phyloP scores from a whole-genome alignment of 2,888 invertebrate species.

The Lithophane semibrunnea region DNA sequence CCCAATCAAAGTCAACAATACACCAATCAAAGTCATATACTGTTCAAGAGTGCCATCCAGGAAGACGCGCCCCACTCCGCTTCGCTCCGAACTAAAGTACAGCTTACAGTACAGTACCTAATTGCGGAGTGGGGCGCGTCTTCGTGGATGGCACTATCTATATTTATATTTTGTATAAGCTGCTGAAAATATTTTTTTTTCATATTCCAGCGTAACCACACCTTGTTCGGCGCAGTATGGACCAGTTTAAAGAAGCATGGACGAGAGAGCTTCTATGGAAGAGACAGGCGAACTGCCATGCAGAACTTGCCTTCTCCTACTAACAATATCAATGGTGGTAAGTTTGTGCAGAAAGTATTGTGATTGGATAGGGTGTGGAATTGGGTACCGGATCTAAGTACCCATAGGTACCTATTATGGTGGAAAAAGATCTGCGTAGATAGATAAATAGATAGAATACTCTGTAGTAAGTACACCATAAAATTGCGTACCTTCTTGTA shows the following conservation, averaged over 20 bases:
- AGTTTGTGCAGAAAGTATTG: neutral
- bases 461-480: too few relatives aligned
- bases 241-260: constrained; percentile 96
- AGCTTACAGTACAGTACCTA: too few relatives aligned
- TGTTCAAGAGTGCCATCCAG: too few relatives aligned
- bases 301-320: constrained; percentile 39
- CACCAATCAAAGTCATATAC: neutral
- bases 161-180: neutral
- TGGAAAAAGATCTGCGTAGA: neutral
- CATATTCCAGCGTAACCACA: constrained; percentile 96
- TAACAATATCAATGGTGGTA: constrained; percentile 50
- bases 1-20: neutral
- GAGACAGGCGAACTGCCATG: constrained; percentile 60
- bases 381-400: neutral
- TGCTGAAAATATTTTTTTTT: neutral
- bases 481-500: neutral
- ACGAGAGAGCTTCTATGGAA: constrained; percentile 83
- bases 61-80: too few relatives aligned
- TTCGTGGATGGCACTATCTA: too few relatives aligned
- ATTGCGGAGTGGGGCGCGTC: too few relatives aligned
- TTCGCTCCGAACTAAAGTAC: too few relatives aligned
- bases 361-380: neutral
- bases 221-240: constrained; percentile 98
- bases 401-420: neutral
- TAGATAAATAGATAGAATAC: too few relatives aligned